Evolutionary conservation across 2,113 vertebrate species (phyloP).

Genomic region (Rattus rattus): DNA sequence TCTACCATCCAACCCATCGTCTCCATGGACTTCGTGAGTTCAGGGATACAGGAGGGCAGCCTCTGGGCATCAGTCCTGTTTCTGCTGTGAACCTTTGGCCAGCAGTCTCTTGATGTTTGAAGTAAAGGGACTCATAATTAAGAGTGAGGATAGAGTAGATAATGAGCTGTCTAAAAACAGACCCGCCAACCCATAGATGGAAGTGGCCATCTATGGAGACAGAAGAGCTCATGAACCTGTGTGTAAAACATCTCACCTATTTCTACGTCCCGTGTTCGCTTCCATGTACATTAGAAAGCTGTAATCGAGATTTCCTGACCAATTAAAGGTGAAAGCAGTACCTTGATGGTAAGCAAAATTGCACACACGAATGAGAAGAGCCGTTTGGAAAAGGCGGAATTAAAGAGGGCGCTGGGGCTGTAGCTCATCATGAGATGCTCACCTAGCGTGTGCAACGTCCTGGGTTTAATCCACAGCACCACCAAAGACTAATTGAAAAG

Average conservation of each 20-base stretch:
- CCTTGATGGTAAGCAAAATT: background rate
- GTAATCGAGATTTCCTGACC: background rate
- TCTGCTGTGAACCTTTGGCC: background rate
- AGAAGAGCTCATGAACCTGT: background rate
- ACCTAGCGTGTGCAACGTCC: background rate
- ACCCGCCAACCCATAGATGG: background rate
- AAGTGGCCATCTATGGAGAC: background rate
- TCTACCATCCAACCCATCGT: conserved; percentile 72
- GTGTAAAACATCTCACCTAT: background rate
- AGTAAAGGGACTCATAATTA: background rate
- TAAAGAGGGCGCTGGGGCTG: background rate
- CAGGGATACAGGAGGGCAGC: background rate
- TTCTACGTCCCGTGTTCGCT: background rate
- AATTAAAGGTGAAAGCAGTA: background rate
- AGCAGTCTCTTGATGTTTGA: background rate
- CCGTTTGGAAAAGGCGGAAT: background rate
- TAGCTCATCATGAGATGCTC: background rate
- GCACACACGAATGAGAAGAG: background rate
- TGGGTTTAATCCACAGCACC: background rate
- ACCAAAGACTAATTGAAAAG: background rate
- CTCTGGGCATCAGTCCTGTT: accelerated
- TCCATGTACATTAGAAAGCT: background rate
- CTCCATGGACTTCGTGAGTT: conserved; percentile 83
- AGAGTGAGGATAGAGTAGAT: background rate
- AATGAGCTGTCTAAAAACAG: background rate